Evolutionary conservation across 2,888 invertebrate species (phyloP).

Genomic region (Aleiodes leptofemur): DNA sequence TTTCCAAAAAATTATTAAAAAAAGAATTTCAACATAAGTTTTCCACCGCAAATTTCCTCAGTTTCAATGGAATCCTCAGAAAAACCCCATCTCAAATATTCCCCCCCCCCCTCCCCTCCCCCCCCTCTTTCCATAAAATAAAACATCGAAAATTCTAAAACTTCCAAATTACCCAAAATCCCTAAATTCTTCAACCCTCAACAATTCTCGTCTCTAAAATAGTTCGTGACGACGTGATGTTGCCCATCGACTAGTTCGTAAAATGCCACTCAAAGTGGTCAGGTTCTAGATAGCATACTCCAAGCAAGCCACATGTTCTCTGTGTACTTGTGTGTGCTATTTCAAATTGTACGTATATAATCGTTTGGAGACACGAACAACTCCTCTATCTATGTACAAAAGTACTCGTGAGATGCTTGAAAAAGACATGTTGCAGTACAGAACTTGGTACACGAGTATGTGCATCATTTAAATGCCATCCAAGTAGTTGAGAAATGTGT

Average conservation of each 20-base stretch:
- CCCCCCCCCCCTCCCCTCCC: no score
- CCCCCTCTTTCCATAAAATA: no score
- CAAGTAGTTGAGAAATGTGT: conserved; percentile 8
- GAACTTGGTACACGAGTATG: background rate
- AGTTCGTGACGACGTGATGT: conserved; percentile 11
- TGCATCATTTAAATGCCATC: conserved; percentile 15
- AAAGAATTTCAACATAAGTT: no score
- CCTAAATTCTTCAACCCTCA: no score
- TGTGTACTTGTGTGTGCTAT: conserved; percentile 20
- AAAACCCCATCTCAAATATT: no score
- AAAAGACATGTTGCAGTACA: conserved; percentile 16
- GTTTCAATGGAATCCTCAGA: no score
- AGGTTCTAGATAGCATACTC: conserved; percentile 1
- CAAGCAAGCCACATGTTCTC: background rate
- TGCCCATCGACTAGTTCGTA: background rate
- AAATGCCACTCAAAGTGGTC: conserved; percentile 23
- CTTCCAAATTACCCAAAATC: no score
- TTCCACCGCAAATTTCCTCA: no score
- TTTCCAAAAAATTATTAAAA: no score
- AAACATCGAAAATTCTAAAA: no score
- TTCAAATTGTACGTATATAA: conserved; percentile 18
- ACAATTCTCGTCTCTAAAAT: background rate
- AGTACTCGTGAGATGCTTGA: conserved; percentile 21
- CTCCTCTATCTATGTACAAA: background rate
- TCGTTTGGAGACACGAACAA: conserved; percentile 10